Base-by-base conservation (phyloP, 2,888 invertebrate genomes). In the Argynnis bischoffii region DNA sequence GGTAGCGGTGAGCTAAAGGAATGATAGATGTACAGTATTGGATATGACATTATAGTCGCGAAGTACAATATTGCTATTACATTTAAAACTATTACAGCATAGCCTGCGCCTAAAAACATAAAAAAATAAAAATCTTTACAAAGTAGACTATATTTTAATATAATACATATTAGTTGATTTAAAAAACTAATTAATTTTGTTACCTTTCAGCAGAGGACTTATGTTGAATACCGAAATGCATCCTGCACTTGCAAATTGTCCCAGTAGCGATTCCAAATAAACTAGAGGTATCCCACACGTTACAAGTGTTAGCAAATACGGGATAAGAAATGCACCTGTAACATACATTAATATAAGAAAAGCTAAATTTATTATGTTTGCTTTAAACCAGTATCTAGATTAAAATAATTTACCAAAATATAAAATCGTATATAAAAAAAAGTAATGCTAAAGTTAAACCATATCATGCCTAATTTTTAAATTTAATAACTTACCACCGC, bases 261-360 rank as follows among this genome's bases (percentile, higher is more conserved):
- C 98, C 77, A 98, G 93, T 1, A 96, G 94, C 0, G 97, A 95
- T 88, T 98, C 98, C 94, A 98, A 93, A 81, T 97, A 97, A 81
- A 98, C 98, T 71, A 98, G 91, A 0, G 98, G 98, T 68, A 98
- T 95, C 3, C 98, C 98, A 78, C 97, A 97, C 64, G 97, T 87
- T 53, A 97, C 84, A 59, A 98, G 89, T 86, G 98, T 97, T 70
- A 97, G 82, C 56, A 97, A 90, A 84, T 98, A 98, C 3, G 98
- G 98, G 46, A 98, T 94, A 55, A 98, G 92, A 84, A 98, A 98
- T 5, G 98, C 98, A 69, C 97, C 96, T 97, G 92, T 21, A 8
- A 47, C 18, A 11, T 15, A 11, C 46, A 26, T 6, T 16, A 13
- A 11, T 26, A 46, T 41, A 41, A 41, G 35, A 41, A 41, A 41